Evolutionary conservation across 2,888 invertebrate species (phyloP).

Genomic region (Tetramorium bicarinatum): DNA sequence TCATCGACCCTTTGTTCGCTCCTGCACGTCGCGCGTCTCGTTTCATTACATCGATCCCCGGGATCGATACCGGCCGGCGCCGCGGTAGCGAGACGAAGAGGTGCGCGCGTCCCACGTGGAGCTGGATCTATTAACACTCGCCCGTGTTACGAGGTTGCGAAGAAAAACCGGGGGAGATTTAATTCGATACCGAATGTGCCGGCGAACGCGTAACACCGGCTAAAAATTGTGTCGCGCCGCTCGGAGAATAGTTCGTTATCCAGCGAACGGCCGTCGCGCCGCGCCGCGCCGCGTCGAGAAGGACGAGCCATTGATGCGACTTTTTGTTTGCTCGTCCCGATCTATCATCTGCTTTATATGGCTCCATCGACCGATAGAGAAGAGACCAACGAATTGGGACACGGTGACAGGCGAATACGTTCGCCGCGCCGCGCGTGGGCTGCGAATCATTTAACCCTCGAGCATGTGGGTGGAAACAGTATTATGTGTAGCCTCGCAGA

Average conservation of each 20-base stretch:
- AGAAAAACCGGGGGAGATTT: constrained; percentile 40
- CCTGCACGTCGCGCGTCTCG: constrained; percentile 38
- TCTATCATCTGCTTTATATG: constrained; percentile 46
- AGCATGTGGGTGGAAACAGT: background rate
- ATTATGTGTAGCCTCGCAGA: background rate
- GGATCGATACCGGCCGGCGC: constrained; percentile 33
- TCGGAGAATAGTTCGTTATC: constrained; percentile 51
- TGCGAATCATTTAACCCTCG: constrained; percentile 22
- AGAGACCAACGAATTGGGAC: constrained; percentile 39
- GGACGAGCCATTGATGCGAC: constrained; percentile 43
- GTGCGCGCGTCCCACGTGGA: constrained; percentile 11
- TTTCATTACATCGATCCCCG: constrained; percentile 47
- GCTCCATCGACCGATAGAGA: constrained; percentile 36
- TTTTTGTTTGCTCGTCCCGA: constrained; percentile 46
- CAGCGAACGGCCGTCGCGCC: constrained; percentile 5
- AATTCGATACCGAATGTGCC: constrained; percentile 38
- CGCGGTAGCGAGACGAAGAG: background rate
- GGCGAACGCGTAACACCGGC: constrained; percentile 19
- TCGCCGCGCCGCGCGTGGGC: constrained; percentile 15
- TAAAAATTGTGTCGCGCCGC: constrained; percentile 44
- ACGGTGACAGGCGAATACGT: background rate
- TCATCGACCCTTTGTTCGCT: constrained; percentile 51
- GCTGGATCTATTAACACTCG: constrained; percentile 46
- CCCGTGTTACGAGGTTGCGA: constrained; percentile 38
- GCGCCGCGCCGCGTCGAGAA: constrained; percentile 11